Percentiles rank a stretch among this genome's conserved stretches.
Conservation (phyloP, 2,797 vertebrate genomes). For the Bryconaethiops microstoma region DNA sequence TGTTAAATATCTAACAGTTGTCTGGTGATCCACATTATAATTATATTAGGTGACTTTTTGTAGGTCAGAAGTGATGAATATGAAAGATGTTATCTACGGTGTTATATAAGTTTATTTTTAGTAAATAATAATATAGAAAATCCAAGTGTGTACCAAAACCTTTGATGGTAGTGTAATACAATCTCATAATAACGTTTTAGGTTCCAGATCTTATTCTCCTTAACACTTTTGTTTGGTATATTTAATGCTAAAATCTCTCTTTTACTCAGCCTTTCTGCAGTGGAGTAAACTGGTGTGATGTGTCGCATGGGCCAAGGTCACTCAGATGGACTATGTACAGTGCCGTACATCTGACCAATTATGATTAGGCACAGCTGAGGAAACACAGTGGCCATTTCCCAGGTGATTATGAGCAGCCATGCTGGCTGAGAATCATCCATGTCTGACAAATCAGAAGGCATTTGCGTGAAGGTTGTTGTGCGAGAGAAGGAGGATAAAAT, state of each 20-base stretch:
- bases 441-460: constrained; percentile 49
- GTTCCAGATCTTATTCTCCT: background rate
- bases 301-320: constrained; percentile 11
- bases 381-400: constrained; percentile 36
- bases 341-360: constrained; percentile 35
- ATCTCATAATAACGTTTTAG: too few species aligned
- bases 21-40: too few species aligned
- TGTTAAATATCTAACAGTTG: too few species aligned
- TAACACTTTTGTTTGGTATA: background rate
- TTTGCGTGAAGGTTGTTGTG: constrained; percentile 44
- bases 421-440: constrained; percentile 45
- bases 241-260: background rate
- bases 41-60: too few species aligned
- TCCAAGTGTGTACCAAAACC: too few species aligned
- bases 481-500: background rate
- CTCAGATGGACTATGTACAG: constrained; percentile 1
- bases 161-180: too few species aligned
- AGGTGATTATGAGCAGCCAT: constrained; percentile 36
- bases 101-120: too few species aligned
- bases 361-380: constrained; percentile 41
- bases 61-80: too few species aligned
- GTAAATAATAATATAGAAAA: too few species aligned
- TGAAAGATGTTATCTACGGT: too few species aligned
- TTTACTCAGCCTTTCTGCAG: background rate
- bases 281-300: background rate